Evolutionary conservation across 35 echinoderm and acorn worm species (phyloP).

Genomic region (Hemicentrotus pulcherrimus): DNA sequence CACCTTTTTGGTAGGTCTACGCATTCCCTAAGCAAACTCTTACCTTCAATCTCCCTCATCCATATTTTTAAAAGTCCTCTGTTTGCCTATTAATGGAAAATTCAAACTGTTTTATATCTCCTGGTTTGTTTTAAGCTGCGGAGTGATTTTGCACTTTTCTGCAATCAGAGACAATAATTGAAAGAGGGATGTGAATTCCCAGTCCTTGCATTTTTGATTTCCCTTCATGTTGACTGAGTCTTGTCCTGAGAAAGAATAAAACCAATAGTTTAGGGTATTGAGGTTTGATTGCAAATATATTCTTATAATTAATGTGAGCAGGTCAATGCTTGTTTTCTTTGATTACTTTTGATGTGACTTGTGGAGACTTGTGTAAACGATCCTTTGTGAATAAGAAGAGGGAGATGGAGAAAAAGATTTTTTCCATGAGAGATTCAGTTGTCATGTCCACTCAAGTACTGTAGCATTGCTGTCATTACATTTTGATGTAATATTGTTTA

Average conservation of each 20-base stretch:
- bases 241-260: background rate
- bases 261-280: background rate
- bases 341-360: background rate
- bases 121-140: background rate
- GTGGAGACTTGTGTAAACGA: background rate
- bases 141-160: slow-evolving; percentile 32
- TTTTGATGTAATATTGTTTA: background rate
- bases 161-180: background rate
- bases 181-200: slow-evolving; percentile 32
- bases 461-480: background rate
- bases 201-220: slow-evolving; percentile 21
- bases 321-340: slow-evolving; percentile 2
- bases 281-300: slow-evolving; percentile 28
- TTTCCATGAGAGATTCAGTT: background rate
- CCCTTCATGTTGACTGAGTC: background rate
- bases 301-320: slow-evolving; percentile 9
- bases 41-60: background rate
- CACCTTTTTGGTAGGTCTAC: background rate
- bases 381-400: background rate
- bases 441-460: background rate
- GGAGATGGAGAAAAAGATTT: background rate
- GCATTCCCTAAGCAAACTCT: background rate
- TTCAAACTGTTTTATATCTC: background rate
- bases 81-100: background rate
- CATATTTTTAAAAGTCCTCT: background rate